Evolutionary conservation across 1,140 invertebrate species (phyloP).

Genomic region (Aphaenogaster ashmeadi): DNA sequence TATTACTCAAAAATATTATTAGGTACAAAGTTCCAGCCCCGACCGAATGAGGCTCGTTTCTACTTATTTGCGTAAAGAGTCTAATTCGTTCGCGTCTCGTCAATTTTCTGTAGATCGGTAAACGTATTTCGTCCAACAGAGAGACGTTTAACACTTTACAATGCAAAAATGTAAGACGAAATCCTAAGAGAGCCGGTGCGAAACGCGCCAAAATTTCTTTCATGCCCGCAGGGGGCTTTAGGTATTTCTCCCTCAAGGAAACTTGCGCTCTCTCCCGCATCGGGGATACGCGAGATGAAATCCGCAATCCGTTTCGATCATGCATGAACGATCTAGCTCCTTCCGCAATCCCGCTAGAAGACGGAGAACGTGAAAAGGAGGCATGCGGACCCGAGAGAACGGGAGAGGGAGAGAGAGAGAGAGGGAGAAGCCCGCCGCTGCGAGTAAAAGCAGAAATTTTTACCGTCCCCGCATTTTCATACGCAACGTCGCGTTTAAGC

Average conservation of each 20-base stretch:
- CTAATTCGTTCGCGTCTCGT: constrained; percentile 5
- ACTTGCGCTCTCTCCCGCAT: constrained; percentile 47
- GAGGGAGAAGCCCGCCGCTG: constrained; percentile 43
- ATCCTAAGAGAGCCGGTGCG: constrained; percentile 75
- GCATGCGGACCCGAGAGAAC: constrained; percentile 69
- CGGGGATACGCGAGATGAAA: constrained; percentile 81
- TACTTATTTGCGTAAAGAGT: not conserved
- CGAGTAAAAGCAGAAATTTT: constrained; percentile 73
- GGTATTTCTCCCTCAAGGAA: constrained; percentile 74
- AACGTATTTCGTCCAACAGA: constrained; percentile 26
- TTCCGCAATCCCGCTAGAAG: constrained; percentile 81
- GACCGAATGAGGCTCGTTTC: no score
- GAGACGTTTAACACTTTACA: constrained; percentile 49
- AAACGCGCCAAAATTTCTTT: constrained; percentile 73
- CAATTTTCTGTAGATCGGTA: not conserved
- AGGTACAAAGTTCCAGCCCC: no score
- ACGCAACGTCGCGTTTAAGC: constrained; percentile 83
- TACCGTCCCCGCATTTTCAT: constrained; percentile 76
- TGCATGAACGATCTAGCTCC: constrained; percentile 81
- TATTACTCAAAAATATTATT: no score
- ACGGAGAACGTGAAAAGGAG: constrained; percentile 73
- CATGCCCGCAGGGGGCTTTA: constrained; percentile 76
- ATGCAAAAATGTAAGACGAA: constrained; percentile 75
- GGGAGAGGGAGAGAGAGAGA: constrained; percentile 63
- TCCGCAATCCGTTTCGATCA: constrained; percentile 83